Conservation (phyloP, 2,888 invertebrate genomes). For the Gortyna flavago region DNA sequence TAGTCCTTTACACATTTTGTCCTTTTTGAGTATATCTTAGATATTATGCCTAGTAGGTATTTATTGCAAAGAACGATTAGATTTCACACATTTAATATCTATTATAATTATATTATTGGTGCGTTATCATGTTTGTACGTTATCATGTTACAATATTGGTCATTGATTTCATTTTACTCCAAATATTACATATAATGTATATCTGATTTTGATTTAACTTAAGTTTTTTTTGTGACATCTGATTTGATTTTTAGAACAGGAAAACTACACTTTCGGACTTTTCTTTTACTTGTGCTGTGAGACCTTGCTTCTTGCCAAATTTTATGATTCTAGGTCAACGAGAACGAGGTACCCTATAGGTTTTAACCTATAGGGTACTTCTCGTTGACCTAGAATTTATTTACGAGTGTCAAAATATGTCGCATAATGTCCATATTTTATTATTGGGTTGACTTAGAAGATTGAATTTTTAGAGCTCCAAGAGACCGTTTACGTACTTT, state of each 20-base stretch:
- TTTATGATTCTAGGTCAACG: not conserved
- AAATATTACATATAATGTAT: not conserved
- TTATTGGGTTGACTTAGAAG: not conserved
- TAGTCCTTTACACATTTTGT: not conserved
- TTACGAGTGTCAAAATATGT: not conserved
- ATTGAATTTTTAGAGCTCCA: not conserved
- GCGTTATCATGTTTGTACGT: not conserved
- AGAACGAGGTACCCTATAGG: not conserved
- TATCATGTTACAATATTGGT: not conserved
- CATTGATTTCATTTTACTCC: not conserved
- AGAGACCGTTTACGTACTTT: not conserved
- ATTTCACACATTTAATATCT: not conserved
- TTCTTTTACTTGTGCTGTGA: not conserved
- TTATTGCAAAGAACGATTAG: not conserved
- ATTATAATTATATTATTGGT: not conserved
- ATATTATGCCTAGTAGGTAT: not conserved
- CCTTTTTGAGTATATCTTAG: not conserved
- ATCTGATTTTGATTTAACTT: not conserved
- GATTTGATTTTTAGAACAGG: conserved; percentile 17
- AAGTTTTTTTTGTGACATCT: not conserved
- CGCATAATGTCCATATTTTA: not conserved
- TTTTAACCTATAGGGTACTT: too few relatives aligned
- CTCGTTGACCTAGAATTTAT: too few relatives aligned
- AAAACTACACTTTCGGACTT: conserved; percentile 5
- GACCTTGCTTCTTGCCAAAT: not conserved